These are phyloP conservation scores for Pseudeuparius sepicola DNA, from an alignment of 2,888 invertebrate species.

Conservation along the genomic window DNA sequence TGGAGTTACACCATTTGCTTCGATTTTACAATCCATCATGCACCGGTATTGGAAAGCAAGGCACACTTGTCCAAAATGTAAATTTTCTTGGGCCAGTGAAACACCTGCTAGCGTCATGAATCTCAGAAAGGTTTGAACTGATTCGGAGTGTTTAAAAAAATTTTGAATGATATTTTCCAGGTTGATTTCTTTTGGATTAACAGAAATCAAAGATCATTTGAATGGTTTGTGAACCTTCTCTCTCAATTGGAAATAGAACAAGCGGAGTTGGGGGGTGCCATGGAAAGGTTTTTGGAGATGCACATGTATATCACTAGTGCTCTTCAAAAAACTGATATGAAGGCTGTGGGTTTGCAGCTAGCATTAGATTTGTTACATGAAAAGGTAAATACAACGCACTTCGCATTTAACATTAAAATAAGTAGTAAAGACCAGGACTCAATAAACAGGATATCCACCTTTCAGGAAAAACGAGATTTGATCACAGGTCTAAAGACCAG, in stretches of 20 bases:
- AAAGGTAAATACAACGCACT: slow-evolving; percentile 61
- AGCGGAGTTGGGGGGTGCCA: slow-evolving; percentile 72
- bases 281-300: slow-evolving; percentile 87
- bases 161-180: too few species aligned
- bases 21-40: slow-evolving; percentile 90
- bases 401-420: too few species aligned
- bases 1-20: slow-evolving; percentile 94
- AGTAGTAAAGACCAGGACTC: too few species aligned
- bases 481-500: slow-evolving; percentile 89
- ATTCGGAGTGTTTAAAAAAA: too few species aligned
- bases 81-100: slow-evolving; percentile 75
- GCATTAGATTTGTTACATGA: slow-evolving; percentile 85
- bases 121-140: slow-evolving; percentile 77
- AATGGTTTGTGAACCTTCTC: slow-evolving; percentile 91
- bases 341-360: slow-evolving; percentile 84
- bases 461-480: slow-evolving; percentile 82
- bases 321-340: slow-evolving; percentile 84
- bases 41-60: slow-evolving; percentile 81
- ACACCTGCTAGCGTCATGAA: slow-evolving; percentile 77
- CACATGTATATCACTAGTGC: slow-evolving; percentile 97
- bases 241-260: slow-evolving; percentile 91
- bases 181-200: slow-evolving; percentile 99
- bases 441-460: too few species aligned
- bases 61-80: slow-evolving; percentile 75
- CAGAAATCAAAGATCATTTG: slow-evolving; percentile 87